A percentile compares a stretch with the other conserved stretches of the same genome.
These are phyloP conservation scores for Scolopax bukidnonensis DNA, from an alignment of 2,797 vertebrate species.

Conservation along the genomic window DNA sequence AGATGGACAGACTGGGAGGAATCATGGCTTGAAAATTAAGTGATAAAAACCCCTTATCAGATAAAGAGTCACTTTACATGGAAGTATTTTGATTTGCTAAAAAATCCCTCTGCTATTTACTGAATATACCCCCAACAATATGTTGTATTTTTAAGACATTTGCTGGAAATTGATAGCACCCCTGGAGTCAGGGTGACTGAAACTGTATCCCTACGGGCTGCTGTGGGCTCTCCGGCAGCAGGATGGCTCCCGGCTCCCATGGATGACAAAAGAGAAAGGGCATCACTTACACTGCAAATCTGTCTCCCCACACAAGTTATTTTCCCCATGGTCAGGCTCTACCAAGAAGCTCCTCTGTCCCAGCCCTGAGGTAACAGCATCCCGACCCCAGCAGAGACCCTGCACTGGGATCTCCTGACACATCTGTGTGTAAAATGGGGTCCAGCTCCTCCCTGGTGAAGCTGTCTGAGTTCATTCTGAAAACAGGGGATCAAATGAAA, in stretches of 20 bases:
- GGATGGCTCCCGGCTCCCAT: neutral
- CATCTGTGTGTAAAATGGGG: neutral
- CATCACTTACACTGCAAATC: neutral
- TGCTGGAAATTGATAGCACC: conserved; percentile 12
- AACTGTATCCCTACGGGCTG: neutral
- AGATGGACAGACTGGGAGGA: conserved; percentile 41
- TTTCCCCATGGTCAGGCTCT: neutral
- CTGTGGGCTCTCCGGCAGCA: neutral
- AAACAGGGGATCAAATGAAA: neutral
- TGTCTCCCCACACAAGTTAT: neutral
- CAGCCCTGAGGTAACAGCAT: neutral
- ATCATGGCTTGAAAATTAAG: conserved; percentile 30
- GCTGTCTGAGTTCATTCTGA: neutral
- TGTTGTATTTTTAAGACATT: neutral
- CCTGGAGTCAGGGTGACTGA: neutral
- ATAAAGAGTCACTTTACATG: neutral
- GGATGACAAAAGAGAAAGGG: neutral
- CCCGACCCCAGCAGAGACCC: neutral
- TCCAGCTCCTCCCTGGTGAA: neutral
- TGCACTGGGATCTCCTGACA: neutral
- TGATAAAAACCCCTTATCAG: neutral
- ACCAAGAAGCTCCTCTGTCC: neutral
- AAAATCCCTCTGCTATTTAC: neutral
- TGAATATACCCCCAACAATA: neutral
- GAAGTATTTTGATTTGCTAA: conserved; percentile 7